Evolutionary conservation across 2,113 vertebrate genomes (phyloP).

Genomic region (Felis chaus): DNA sequence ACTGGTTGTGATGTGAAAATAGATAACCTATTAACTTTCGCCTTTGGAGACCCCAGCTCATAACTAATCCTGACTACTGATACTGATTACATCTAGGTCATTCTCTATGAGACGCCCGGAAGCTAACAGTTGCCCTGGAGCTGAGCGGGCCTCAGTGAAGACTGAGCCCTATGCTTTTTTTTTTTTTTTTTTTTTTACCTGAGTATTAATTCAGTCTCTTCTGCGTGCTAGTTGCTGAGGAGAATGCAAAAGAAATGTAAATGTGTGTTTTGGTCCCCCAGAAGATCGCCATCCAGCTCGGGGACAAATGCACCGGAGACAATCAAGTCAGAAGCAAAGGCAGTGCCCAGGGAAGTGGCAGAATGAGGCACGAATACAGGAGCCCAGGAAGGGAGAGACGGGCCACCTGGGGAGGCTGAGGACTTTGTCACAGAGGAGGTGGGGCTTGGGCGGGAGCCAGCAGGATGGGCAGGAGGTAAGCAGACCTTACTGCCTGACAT

Average conservation of each 20-base stretch:
- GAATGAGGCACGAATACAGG: too few species aligned
- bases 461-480: neutral
- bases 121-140: neutral
- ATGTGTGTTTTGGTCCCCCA: neutral
- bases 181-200: too few species aligned
- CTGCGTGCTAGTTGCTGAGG: rapidly evolving
- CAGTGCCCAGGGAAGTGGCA: neutral
- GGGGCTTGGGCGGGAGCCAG: neutral
- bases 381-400: neutral
- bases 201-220: neutral
- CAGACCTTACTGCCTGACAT: neutral
- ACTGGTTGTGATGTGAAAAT: neutral
- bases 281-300: neutral
- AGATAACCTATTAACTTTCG: neutral
- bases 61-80: rapidly evolving
- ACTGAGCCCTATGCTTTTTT: neutral
- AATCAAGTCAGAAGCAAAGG: neutral
- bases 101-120: neutral
- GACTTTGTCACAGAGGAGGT: too few species aligned
- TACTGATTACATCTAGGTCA: neutral
- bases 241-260: neutral
- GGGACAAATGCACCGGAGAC: neutral
- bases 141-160: too few species aligned
- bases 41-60: neutral
- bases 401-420: too few species aligned